Conservation (phyloP, 2,888 invertebrate species). For the Seira sanloemensis region DNA sequence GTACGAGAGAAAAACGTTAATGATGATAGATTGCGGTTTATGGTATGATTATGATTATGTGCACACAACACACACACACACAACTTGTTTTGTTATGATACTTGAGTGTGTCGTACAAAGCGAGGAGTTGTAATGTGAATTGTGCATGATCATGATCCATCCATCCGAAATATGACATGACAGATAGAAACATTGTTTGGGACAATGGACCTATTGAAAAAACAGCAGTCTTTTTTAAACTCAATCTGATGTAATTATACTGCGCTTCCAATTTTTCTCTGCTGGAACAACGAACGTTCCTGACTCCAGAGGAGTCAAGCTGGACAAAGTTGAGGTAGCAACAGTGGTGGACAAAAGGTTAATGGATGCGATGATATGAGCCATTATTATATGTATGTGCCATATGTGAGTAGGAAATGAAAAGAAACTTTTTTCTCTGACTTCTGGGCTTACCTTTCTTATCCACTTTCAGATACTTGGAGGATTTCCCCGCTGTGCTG, state of each 20-base stretch:
- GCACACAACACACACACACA: too few relatives aligned
- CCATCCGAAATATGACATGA: background rate
- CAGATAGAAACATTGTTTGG: too few relatives aligned
- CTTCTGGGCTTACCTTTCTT: conserved; percentile 49
- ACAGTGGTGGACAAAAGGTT: too few relatives aligned
- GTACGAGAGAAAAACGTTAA: conserved; percentile 19
- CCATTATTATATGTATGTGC: too few relatives aligned
- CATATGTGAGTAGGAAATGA: background rate
- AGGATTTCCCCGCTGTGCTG: conserved; percentile 12
- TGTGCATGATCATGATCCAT: conserved; percentile 1
- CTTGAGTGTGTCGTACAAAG: too few relatives aligned
- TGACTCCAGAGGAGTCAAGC: conserved; percentile 24
- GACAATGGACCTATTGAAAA: too few relatives aligned
- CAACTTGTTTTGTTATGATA: too few relatives aligned
- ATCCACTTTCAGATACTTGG: conserved; percentile 53
- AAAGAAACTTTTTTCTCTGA: background rate
- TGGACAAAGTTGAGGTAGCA: conserved; percentile 51
- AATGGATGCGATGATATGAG: background rate
- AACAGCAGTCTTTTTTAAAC: too few relatives aligned
- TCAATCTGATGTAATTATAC: too few relatives aligned
- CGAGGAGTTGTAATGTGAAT: too few relatives aligned
- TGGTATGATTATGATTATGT: conserved; percentile 37
- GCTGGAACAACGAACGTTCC: too few relatives aligned
- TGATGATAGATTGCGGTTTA: conserved; percentile 39
- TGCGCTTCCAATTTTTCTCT: too few relatives aligned